phyloP scores from a whole-genome alignment of 2,797 vertebrate species.

The Pseudopleuronectes americanus region DNA sequence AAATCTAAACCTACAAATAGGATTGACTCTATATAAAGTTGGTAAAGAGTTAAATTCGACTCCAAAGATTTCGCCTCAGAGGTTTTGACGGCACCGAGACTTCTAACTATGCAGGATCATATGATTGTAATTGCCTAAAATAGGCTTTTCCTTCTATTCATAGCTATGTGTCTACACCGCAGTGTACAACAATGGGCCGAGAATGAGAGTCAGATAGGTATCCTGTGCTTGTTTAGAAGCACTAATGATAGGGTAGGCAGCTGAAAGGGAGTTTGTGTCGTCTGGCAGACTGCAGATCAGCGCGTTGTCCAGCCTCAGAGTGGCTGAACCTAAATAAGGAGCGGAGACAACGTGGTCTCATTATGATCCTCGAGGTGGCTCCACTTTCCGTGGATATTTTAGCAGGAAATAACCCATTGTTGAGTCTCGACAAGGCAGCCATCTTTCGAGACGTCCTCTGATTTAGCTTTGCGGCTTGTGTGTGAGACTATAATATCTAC shows the following conservation, averaged over 20 bases:
- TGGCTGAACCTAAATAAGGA: conserved; percentile 52
- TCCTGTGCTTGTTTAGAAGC: conserved; percentile 63
- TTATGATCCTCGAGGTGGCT: conserved; percentile 62
- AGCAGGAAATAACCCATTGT: conserved; percentile 51
- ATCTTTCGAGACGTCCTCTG: conserved; percentile 43
- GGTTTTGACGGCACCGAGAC: conserved; percentile 38
- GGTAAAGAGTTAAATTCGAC: conserved; percentile 24
- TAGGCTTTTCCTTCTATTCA: conserved; percentile 63
- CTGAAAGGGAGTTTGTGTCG: conserved; percentile 65
- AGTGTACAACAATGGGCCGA: conserved; percentile 62
- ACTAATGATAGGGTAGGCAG: conserved; percentile 69
- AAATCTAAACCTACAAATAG: background rate
- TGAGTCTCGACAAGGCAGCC: conserved; percentile 44
- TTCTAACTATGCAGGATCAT: conserved; percentile 54
- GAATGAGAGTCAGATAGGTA: conserved; percentile 54
- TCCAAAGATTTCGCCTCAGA: conserved; percentile 42
- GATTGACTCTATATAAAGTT: background rate
- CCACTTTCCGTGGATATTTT: conserved; percentile 64
- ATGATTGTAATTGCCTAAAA: conserved; percentile 68
- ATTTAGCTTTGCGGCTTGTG: conserved; percentile 46
- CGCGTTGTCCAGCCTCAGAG: conserved; percentile 56
- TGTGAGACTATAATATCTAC: conserved; percentile 52
- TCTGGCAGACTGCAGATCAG: conserved; percentile 72
- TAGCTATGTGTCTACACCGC: conserved; percentile 63
- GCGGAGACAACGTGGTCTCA: conserved; percentile 56